phyloP scores from a whole-genome alignment of 1,140 invertebrate genomes.

The Drosophila parvula region DNA sequence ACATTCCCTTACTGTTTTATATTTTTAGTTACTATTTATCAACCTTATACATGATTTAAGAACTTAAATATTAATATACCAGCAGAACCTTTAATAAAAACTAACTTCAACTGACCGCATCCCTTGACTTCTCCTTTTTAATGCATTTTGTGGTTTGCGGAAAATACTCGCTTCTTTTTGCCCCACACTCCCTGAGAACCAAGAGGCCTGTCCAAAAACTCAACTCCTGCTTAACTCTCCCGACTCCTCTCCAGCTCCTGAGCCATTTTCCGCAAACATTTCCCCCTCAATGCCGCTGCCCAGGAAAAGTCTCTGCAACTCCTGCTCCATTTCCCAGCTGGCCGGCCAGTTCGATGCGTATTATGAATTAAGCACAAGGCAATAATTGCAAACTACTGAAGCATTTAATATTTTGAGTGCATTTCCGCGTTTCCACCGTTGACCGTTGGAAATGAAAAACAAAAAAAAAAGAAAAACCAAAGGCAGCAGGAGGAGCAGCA shows the following conservation, averaged over 20 bases:
- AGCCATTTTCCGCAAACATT: background rate
- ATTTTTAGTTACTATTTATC: background rate
- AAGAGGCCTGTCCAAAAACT: conserved; percentile 20
- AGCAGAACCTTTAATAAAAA: background rate
- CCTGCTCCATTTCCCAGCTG: conserved; percentile 15
- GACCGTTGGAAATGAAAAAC: background rate
- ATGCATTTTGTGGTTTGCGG: conserved; percentile 20
- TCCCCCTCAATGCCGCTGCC: background rate
- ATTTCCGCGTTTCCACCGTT: conserved; percentile 70
- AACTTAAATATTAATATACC: background rate
- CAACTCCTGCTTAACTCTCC: background rate
- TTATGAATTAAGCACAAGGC: conserved; percentile 78
- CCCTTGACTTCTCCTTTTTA: conserved; percentile 2
- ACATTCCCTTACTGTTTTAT: background rate
- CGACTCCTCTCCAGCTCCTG: background rate
- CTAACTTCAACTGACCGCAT: background rate
- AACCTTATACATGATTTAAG: background rate
- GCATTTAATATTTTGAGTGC: conserved; percentile 83
- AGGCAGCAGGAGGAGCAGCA: conserved; percentile 10
- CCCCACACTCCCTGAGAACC: conserved; percentile 35
- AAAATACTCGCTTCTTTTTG: background rate
- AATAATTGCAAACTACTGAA: conserved; percentile 82
- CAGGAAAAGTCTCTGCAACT: background rate
- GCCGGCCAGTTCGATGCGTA: conserved; percentile 39
- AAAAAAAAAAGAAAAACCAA: conserved; percentile 6